These are phyloP conservation scores for Sciaenops ocellatus DNA, from an alignment of 2,797 vertebrate genomes.

Conservation along the genomic window DNA sequence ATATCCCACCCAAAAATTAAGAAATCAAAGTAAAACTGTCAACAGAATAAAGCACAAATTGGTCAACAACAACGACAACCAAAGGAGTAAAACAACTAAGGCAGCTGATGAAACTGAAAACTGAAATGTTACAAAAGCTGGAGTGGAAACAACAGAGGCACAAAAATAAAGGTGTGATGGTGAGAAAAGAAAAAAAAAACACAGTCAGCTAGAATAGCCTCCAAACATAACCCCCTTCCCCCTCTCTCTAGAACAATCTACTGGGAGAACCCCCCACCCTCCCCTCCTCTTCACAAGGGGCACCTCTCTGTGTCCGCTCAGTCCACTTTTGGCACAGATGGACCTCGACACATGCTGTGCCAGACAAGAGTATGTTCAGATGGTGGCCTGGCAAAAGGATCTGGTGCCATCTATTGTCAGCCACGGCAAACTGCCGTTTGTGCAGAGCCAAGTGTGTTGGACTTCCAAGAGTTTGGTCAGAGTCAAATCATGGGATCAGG, in stretches of 20 bases:
- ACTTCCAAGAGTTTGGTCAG: conserved; percentile 2
- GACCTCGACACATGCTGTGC: conserved; percentile 30
- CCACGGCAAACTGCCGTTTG: conserved; percentile 41
- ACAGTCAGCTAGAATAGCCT: conserved; percentile 72
- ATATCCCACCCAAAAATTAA: conserved; percentile 50
- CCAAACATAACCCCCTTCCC: conserved; percentile 59
- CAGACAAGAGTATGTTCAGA: background rate
- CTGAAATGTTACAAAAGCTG: conserved; percentile 58
- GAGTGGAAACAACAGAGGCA: conserved; percentile 71
- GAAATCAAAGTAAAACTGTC: conserved; percentile 31
- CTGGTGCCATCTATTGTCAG: conserved; percentile 74
- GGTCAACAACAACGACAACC: conserved; percentile 14
- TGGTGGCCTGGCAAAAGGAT: conserved; percentile 16
- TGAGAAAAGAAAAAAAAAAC: conserved; percentile 48
- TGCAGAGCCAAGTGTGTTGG: background rate
- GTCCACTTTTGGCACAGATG: conserved; percentile 59
- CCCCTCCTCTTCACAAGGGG: conserved; percentile 46
- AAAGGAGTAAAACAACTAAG: conserved; percentile 48
- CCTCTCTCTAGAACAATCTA: conserved; percentile 74
- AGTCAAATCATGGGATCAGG: conserved; percentile 6
- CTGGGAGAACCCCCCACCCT: conserved; percentile 14
- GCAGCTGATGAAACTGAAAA: conserved; percentile 43
- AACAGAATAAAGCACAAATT: conserved; percentile 54
- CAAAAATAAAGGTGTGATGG: conserved; percentile 73
- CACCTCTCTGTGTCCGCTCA: conserved; percentile 46